Base-by-base conservation (phyloP, 2,797 vertebrate species). In the Nothura maculosa region DNA sequence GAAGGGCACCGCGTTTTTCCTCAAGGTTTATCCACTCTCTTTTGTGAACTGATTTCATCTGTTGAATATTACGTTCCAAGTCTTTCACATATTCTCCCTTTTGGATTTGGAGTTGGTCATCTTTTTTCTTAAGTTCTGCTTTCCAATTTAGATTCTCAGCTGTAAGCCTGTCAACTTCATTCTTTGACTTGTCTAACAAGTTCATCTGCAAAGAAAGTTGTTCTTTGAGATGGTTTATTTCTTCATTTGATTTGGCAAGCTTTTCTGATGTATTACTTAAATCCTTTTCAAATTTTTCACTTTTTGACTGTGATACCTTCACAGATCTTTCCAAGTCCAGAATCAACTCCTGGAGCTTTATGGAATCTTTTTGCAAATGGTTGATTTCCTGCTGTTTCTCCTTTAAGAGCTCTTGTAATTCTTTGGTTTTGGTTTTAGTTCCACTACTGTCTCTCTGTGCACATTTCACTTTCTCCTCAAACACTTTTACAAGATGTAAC, bases 311-410 rank as follows among this genome's bases (percentile, higher is more conserved):
- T 0, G 97, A 98, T 36, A 96, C 89, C 92, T 98, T 99, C 68
- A 98, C 73, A 74, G 98, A 96, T 40, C 96, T 97, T 92, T 99
- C 98, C 34, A 99, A 92, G 77, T 98, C 98, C 58, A 99, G 95
- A 76, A 99, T 98, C 73, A 98, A 58, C 67, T 99, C 98, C 89
- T 99, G 99, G 95, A 98, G 98, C 91, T 94, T 97, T 38, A 99
- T 98, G 66, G 98, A 99, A 98, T 99, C 98, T 19, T 98, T 98
- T 30, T 99, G 99, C 69, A 99, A 97, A 43, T 98, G 98, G 72
- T 97, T 99, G 61, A 99, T 98, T 97, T 99, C 98, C 79, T 98
- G 98, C 58, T 99, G 99, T 63, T 99, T 99, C 82, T 99, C 99
- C 87, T 97, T 99, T 10, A 99, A 97, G 13, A 99, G 98, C 77